Percentiles rank a stretch among this genome's conserved stretches.
phyloP scores from a whole-genome alignment of 2,888 invertebrate genomes.

The Terebella lapidaria region DNA sequence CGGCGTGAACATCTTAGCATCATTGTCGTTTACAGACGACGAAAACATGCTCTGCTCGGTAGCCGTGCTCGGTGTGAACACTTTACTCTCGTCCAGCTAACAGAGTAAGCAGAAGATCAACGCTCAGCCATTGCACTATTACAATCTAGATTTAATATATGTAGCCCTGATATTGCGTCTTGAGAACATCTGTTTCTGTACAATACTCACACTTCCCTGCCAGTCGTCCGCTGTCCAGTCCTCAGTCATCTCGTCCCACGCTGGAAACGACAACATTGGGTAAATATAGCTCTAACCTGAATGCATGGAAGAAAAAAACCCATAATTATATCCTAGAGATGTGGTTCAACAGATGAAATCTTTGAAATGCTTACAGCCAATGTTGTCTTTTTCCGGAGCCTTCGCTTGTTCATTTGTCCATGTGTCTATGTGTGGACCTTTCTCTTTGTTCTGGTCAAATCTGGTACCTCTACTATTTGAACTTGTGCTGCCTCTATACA shows the following conservation, averaged over 20 bases:
- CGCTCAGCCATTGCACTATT: too few species aligned
- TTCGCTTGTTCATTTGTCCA: constrained; percentile 58
- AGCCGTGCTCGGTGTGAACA: constrained; percentile 69
- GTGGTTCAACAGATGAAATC: too few species aligned
- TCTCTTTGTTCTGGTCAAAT: neutral
- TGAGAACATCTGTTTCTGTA: neutral
- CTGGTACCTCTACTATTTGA: neutral
- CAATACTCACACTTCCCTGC: constrained; percentile 67
- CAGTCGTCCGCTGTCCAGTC: constrained; percentile 73
- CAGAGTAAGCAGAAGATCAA: neutral
- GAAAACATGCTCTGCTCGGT: constrained; percentile 9
- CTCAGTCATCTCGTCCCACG: constrained; percentile 24
- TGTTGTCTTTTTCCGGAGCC: constrained; percentile 46
- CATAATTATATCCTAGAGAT: too few species aligned
- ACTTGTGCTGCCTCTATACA: neutral
- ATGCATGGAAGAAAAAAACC: neutral
- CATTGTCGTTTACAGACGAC: neutral
- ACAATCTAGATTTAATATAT: neutral
- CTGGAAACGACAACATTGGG: neutral
- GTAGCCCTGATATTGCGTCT: neutral
- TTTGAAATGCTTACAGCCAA: constrained; percentile 2
- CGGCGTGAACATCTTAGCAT: neutral
- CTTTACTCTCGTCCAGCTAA: constrained; percentile 70
- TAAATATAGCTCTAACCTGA: constrained; percentile 15
- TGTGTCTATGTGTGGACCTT: constrained; percentile 56